These are phyloP conservation scores for Hydrolagus colliei DNA, from an alignment of 2,797 vertebrate genomes.

Conservation along the genomic window DNA sequence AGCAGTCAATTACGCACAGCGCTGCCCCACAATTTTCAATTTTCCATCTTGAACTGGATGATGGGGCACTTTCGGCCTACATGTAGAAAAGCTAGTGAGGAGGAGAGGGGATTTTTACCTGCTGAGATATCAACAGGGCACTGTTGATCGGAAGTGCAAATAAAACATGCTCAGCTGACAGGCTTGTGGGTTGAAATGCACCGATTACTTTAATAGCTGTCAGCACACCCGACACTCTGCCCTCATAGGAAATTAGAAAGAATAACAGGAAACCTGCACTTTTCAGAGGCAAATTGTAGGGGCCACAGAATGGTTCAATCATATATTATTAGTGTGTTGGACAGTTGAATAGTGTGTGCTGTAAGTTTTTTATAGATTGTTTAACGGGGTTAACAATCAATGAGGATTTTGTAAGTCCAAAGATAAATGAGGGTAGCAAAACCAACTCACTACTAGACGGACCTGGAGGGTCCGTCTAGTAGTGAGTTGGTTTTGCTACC, in stretches of 20 bases:
- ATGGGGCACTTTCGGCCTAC: no score
- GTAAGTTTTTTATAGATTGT: not conserved
- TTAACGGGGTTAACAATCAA: no score
- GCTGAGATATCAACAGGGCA: not conserved
- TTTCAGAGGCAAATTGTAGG: constrained; percentile 1
- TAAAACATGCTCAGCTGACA: not conserved
- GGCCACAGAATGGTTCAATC: not conserved
- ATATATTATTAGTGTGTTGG: not conserved
- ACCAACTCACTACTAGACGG: no score
- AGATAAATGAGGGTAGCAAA: no score
- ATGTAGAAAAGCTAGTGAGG: no score
- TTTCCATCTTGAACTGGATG: not conserved
- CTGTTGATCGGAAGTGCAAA: not conserved
- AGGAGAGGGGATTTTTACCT: no score
- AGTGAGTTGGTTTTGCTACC: no score
- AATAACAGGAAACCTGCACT: constrained; percentile 54
- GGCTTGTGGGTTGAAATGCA: not conserved
- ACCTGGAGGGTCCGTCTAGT: no score
- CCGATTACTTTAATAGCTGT: not conserved
- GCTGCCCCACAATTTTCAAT: not conserved
- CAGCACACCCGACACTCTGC: constrained; percentile 28
- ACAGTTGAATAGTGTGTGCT: not conserved
- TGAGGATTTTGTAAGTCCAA: no score
- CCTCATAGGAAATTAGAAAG: constrained; percentile 50
- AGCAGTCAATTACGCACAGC: no score